A percentile compares a stretch with the other conserved stretches of the same genome.
phyloP scores from a whole-genome alignment of 2,888 invertebrate genomes.

The Amiota communis region DNA sequence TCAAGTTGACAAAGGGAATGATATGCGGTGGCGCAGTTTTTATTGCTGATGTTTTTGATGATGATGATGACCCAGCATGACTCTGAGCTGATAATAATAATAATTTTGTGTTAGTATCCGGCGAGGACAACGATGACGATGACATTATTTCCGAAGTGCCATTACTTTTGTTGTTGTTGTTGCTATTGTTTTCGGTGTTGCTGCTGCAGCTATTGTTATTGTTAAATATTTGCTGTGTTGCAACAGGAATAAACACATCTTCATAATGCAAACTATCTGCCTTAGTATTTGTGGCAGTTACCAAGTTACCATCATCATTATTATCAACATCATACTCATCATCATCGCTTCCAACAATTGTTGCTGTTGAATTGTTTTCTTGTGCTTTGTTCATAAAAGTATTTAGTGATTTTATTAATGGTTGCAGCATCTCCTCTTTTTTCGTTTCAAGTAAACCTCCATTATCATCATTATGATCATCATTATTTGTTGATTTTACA shows the following conservation, averaged over 20 bases:
- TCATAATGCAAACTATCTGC: slow-evolving; percentile 65
- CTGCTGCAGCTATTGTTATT: slow-evolving; percentile 35
- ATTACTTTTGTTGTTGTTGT: slow-evolving; percentile 36
- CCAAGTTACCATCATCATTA: slow-evolving; percentile 64
- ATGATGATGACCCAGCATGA: slow-evolving; percentile 49
- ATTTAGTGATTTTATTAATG: slow-evolving; percentile 47
- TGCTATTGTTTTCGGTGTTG: slow-evolving; percentile 33
- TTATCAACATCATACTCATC: slow-evolving; percentile 41
- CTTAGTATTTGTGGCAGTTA: slow-evolving; percentile 56
- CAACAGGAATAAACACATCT: slow-evolving; percentile 53
- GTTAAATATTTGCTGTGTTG: slow-evolving; percentile 21
- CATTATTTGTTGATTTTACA: slow-evolving; percentile 17
- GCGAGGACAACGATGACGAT: slow-evolving; percentile 42
- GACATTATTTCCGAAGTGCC: slow-evolving; percentile 48
- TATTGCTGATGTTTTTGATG: slow-evolving; percentile 34
- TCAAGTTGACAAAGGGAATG: slow-evolving; percentile 21
- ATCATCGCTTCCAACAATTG: slow-evolving; percentile 15
- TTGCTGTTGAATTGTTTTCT: slow-evolving; percentile 9
- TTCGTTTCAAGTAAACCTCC: neutral
- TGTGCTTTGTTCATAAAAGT: slow-evolving; percentile 39
- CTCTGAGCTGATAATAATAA: slow-evolving; percentile 50
- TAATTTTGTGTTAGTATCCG: slow-evolving; percentile 53
- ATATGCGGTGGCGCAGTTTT: slow-evolving; percentile 19
- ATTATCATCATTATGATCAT: neutral
- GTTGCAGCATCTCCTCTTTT: slow-evolving; percentile 21